Percentiles rank a stretch among this genome's conserved stretches.
Evolutionary conservation across 2,113 vertebrate species (phyloP).

Genomic region (Dasyurus viverrinus): DNA sequence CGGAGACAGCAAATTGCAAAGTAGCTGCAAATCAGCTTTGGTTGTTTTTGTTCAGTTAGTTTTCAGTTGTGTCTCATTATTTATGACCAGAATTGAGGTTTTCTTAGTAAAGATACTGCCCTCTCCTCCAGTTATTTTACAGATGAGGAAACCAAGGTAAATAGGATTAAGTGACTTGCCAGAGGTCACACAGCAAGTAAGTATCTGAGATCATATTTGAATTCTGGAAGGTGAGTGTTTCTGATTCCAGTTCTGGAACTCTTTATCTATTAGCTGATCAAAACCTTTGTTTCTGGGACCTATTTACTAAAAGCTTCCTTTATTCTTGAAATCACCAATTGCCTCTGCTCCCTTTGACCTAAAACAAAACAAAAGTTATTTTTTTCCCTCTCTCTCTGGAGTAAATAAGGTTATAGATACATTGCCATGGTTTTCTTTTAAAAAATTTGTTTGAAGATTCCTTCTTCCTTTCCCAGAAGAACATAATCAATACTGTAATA

Average conservation of each 20-base stretch:
- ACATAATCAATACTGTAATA: neutral
- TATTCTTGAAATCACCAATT: neutral
- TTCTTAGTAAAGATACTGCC: neutral
- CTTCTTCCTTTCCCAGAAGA: neutral
- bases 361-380: neutral
- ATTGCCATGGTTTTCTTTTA: neutral
- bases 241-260: neutral
- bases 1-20: neutral
- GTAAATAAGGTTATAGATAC: neutral
- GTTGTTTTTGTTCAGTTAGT: neutral
- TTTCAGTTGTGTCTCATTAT: neutral
- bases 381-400: neutral
- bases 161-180: neutral
- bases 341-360: neutral
- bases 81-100: neutral
- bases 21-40: neutral
- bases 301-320: neutral
- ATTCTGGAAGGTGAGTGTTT: neutral
- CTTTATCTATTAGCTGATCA: neutral
- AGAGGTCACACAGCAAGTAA: neutral
- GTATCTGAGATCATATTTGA: neutral
- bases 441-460: neutral
- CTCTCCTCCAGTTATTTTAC: neutral
- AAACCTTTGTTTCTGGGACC: neutral
- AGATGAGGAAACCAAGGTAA: neutral